These are phyloP conservation scores for Marronus borbonicus DNA, from an alignment of 2,888 invertebrate species.

Conservation along the genomic window DNA sequence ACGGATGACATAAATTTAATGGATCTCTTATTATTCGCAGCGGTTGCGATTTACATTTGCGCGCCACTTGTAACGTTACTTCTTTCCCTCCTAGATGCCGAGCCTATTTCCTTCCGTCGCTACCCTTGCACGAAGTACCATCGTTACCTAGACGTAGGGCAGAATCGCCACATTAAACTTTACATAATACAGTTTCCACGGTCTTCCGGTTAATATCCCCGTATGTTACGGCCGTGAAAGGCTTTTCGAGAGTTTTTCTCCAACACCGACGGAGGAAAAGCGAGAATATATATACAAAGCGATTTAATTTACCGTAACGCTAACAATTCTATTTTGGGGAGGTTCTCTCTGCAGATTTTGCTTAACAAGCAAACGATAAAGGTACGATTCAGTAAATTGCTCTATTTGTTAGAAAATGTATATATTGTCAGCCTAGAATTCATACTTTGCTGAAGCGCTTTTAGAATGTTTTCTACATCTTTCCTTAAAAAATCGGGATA, in stretches of 20 bases:
- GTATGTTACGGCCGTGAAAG: constrained; percentile 19
- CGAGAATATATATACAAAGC: constrained; percentile 13
- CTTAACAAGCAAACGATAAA: background rate
- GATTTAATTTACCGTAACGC: constrained; percentile 31
- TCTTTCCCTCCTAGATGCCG: background rate
- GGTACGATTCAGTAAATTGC: background rate
- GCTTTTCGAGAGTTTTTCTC: constrained; percentile 33
- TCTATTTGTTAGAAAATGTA: background rate
- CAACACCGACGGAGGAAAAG: background rate
- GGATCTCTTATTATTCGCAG: constrained; percentile 40
- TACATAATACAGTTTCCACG: constrained; percentile 37
- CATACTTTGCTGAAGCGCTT: too few relatives aligned
- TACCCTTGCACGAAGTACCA: background rate
- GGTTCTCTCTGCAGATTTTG: background rate
- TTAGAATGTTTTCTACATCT: too few relatives aligned
- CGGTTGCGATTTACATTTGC: constrained; percentile 32
- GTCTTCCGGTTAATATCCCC: constrained; percentile 30
- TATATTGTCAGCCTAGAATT: background rate
- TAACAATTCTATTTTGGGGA: constrained; percentile 24
- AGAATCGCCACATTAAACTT: constrained; percentile 20
- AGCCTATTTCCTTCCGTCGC: constrained; percentile 14
- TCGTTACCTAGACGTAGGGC: background rate
- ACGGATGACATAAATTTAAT: constrained; percentile 45
- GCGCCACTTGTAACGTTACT: constrained; percentile 4
- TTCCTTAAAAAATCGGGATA: too few relatives aligned